Conservation (phyloP, 2,113 vertebrate genomes). For the Thalassoma bifasciatum region DNA sequence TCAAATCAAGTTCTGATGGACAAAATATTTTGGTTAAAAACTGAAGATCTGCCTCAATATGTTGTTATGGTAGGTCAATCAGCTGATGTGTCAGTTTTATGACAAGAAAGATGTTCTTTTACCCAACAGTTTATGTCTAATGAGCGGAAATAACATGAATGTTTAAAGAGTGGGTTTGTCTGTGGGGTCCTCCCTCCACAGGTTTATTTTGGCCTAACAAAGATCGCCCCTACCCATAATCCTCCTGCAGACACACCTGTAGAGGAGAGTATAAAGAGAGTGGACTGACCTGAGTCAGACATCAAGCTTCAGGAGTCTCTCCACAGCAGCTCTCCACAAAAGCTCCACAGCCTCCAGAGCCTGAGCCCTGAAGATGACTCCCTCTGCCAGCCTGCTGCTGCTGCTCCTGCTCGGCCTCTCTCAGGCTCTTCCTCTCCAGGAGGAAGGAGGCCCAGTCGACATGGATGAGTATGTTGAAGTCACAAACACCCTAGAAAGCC, state of each 20-base stretch:
- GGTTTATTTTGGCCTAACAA: slow-evolving; percentile 40
- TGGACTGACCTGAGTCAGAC: slow-evolving; percentile 37
- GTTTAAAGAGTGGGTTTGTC: slow-evolving; percentile 11
- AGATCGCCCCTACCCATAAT: slow-evolving; percentile 44
- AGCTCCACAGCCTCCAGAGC: slow-evolving; percentile 11
- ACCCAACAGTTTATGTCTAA: too few species aligned
- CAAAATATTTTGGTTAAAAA: too few species aligned
- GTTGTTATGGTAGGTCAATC: too few species aligned
- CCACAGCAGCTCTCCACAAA: slow-evolving; percentile 25
- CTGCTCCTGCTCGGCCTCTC: slow-evolving; percentile 52
- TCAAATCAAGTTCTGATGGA: too few species aligned
- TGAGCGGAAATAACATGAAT: background rate
- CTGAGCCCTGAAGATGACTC: slow-evolving; percentile 50
- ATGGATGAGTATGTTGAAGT: background rate
- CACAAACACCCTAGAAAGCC: too few species aligned
- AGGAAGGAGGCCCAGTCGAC: background rate
- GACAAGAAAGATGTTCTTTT: too few species aligned
- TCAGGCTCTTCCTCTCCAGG: slow-evolving; percentile 30
- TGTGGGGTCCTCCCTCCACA: slow-evolving; percentile 25
- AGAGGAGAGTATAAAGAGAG: slow-evolving; percentile 56
- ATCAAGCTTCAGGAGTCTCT: slow-evolving; percentile 43
- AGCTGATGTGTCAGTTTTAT: too few species aligned
- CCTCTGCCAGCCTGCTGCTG: slow-evolving; percentile 44
- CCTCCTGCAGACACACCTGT: slow-evolving; percentile 57
- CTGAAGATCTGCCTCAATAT: too few species aligned